Base-by-base conservation (phyloP, 2,888 invertebrate species). In the Aquatica leii region DNA sequence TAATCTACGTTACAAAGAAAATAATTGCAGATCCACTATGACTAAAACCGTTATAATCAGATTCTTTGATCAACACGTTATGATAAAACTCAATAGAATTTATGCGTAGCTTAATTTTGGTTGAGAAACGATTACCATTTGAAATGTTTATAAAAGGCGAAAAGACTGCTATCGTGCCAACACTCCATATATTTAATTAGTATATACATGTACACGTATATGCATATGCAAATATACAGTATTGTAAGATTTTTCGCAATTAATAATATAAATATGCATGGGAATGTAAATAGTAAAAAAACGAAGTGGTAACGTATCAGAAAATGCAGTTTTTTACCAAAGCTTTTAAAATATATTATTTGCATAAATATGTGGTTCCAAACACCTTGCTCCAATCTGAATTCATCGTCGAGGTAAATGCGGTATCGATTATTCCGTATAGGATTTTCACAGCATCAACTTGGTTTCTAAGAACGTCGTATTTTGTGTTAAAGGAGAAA, bases 281-380 rank as follows among this genome's bases (percentile, higher is more conserved):
- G 24, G 24, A 24, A 24, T 24, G 24, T 6, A 24, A n/a, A n/a
- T n/a, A n/a, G n/a, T n/a, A n/a, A n/a, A n/a, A n/a, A 24, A 24
- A 24, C 24, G 24, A 24, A 24, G 24, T 24, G 24, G 24, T 24
- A 24, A 24, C 24, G 6, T 46, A 46, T 20, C 46, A 46, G 46
- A 46, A 46, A 18, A 46, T 46, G 50, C 51, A 52, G 43, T 43
- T 52, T 59, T 59, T 72, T 72, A 70, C 70, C 18, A 68, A 67
- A 71, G 65, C 64, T 66, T 65, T 64, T 68, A 64, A 69, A 69
- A 66, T 54, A 62, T 15, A 17, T 43, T 21, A 74, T 74, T 74
- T 73, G 69, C 74, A 74, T 74, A 74, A 74, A 72, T 72, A 74
- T 74, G 73, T 63, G 66, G 70, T 67, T 57, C 65, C 68, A 67